phyloP scores from a whole-genome alignment of 2,888 invertebrate genomes.

The Morpho helenor region DNA sequence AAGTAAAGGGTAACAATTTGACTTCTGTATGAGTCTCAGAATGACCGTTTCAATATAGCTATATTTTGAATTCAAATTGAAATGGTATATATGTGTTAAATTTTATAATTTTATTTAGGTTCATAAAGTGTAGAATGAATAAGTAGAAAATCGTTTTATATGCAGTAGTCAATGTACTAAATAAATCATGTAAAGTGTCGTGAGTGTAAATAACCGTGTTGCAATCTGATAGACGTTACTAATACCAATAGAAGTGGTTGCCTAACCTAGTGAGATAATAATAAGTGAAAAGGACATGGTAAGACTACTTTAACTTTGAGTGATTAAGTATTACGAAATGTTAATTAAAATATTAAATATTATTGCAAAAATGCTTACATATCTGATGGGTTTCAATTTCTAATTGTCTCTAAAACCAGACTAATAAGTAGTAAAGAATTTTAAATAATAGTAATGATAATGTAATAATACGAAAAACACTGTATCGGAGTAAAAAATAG shows the following conservation, averaged over 20 bases:
- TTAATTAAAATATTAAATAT: background rate
- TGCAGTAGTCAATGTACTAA: background rate
- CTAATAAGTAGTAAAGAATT: too few relatives aligned
- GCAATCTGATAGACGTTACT: conserved; percentile 1
- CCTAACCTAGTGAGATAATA: conserved; percentile 34
- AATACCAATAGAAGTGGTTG: conserved; percentile 9
- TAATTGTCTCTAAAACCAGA: too few relatives aligned
- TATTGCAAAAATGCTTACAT: conserved; percentile 5
- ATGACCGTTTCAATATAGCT: too few relatives aligned
- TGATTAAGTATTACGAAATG: conserved; percentile 15
- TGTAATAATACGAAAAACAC: too few relatives aligned
- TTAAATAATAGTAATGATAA: too few relatives aligned
- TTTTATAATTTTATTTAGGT: too few relatives aligned
- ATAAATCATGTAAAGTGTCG: conserved; percentile 1
- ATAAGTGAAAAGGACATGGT: conserved; percentile 1
- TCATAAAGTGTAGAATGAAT: too few relatives aligned
- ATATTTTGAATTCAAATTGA: too few relatives aligned
- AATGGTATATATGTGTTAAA: too few relatives aligned
- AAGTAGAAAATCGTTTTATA: too few relatives aligned
- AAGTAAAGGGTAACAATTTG: conserved; percentile 31
- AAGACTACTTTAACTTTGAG: conserved; percentile 3
- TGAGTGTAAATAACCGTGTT: background rate
- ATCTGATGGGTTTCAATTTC: too few relatives aligned
- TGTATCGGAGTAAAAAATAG: too few relatives aligned
- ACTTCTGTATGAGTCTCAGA: conserved; percentile 22